These are phyloP conservation scores for Drosophila buzzatii DNA, from an alignment of 2,888 invertebrate genomes.

Conservation along the genomic window DNA sequence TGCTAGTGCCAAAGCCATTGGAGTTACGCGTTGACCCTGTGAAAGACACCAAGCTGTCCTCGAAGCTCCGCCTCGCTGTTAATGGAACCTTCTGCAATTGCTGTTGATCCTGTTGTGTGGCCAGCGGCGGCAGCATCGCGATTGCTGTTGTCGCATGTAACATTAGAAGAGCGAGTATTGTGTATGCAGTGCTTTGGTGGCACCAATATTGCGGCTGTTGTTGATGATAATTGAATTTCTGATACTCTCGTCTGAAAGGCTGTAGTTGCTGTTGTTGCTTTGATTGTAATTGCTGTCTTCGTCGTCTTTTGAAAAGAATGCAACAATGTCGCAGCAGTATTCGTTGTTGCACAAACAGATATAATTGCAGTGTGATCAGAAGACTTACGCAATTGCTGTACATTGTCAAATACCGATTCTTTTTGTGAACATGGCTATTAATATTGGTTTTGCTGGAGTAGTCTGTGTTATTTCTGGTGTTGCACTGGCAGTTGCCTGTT, in stretches of 20 bases:
- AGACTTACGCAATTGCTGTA: constrained; percentile 48
- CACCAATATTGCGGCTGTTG: constrained; percentile 25
- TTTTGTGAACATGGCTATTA: constrained; percentile 16
- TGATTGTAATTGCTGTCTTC: constrained; percentile 30
- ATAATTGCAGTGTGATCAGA: constrained; percentile 61
- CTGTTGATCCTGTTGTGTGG: constrained; percentile 20
- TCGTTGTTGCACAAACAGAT: constrained; percentile 48
- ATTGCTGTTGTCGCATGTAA: constrained; percentile 61
- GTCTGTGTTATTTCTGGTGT: constrained; percentile 8
- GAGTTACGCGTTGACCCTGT: constrained; percentile 1
- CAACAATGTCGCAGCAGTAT: constrained; percentile 48
- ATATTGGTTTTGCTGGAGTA: constrained; percentile 24
- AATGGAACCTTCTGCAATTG: constrained; percentile 7
- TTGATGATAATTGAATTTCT: constrained; percentile 26
- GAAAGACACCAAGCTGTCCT: neutral
- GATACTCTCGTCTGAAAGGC: constrained; percentile 8
- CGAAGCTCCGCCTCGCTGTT: neutral
- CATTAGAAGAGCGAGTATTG: constrained; percentile 66
- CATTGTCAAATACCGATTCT: constrained; percentile 24
- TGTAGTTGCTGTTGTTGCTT: constrained; percentile 12
- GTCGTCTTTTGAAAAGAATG: constrained; percentile 50
- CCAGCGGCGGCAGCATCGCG: constrained; percentile 29
- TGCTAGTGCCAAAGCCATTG: neutral
- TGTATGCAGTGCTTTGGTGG: constrained; percentile 46
- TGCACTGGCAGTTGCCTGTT: constrained; percentile 36